These are phyloP conservation scores for Pyxicephalus adspersus DNA, from an alignment of 2,113 vertebrate genomes.

Conservation along the genomic window DNA sequence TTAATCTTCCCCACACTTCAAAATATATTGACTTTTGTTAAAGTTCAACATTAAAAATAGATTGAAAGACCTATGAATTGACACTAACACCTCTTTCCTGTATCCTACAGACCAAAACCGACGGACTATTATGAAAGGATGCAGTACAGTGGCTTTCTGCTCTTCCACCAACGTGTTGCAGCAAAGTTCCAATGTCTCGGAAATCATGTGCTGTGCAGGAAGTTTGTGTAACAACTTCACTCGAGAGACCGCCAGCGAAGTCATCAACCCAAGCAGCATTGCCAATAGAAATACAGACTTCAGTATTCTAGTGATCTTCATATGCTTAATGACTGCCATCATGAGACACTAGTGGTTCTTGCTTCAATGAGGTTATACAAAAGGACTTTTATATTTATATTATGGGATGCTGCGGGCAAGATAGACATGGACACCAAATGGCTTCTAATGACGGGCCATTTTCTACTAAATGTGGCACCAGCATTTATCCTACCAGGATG, in stretches of 20 bases:
- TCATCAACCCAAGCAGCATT: not conserved
- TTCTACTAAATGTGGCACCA: not conserved
- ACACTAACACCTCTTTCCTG: not conserved
- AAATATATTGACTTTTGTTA: too few relatives aligned
- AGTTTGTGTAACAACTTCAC: slow-evolving; percentile 41
- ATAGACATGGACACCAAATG: not conserved
- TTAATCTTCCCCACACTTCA: too few relatives aligned
- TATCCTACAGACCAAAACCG: not conserved
- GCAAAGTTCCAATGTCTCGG: slow-evolving; percentile 4
- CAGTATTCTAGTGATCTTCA: not conserved
- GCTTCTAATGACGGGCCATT: not conserved
- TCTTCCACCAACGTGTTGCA: slow-evolving; percentile 4
- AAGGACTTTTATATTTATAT: slow-evolving; percentile 25
- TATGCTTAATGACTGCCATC: not conserved
- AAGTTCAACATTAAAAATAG: too few relatives aligned
- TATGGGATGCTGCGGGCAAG: not conserved
- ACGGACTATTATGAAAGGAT: slow-evolving; percentile 28
- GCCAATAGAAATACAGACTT: slow-evolving; percentile 15
- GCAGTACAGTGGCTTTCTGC: slow-evolving; percentile 25
- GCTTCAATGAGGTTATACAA: slow-evolving; percentile 1
- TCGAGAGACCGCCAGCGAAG: not conserved
- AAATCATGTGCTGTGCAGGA: slow-evolving; percentile 35
- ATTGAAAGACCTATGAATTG: too few relatives aligned
- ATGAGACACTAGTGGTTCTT: not conserved
- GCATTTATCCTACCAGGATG: not conserved